Conservation (phyloP, 2,888 invertebrate species). For the Noctua fimbriata region DNA sequence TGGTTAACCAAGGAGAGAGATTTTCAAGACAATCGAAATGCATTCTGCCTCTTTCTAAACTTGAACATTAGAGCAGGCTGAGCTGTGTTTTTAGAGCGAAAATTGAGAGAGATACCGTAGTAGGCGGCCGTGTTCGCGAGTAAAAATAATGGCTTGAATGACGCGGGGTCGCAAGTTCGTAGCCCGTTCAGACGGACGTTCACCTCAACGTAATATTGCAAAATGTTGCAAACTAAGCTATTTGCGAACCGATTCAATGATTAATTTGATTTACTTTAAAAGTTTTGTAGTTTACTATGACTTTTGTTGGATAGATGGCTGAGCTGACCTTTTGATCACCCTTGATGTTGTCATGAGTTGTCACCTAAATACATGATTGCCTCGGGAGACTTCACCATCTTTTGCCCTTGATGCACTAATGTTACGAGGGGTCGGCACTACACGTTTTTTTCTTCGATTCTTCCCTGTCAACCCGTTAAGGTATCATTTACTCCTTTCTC, state of each 20-base stretch:
- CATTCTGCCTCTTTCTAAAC: conserved; percentile 27
- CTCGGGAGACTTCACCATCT: background rate
- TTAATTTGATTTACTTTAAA: conserved; percentile 45
- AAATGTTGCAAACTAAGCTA: conserved; percentile 55
- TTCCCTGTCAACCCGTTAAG: no score
- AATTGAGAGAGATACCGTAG: conserved; percentile 52
- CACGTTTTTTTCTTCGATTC: background rate
- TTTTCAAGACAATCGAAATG: conserved; percentile 22
- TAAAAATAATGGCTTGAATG: conserved; percentile 74
- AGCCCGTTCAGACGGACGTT: conserved; percentile 74
- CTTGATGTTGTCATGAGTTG: background rate
- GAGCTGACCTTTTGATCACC: conserved; percentile 4
- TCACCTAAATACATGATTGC: background rate
- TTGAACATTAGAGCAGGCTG: conserved; percentile 11
- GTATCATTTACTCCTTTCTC: background rate
- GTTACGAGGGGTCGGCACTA: background rate
- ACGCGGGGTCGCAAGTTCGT: conserved; percentile 77
- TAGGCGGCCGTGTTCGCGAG: conserved; percentile 61
- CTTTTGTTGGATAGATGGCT: background rate
- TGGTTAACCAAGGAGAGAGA: conserved; percentile 21
- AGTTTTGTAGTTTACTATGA: conserved; percentile 17
- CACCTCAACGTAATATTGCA: conserved; percentile 73
- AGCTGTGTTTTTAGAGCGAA: conserved; percentile 40
- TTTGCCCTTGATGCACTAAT: background rate
- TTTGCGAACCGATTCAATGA: conserved; percentile 40